Evolutionary conservation across 2,113 vertebrate species (phyloP).

Genomic region (Epinephelus moara): DNA sequence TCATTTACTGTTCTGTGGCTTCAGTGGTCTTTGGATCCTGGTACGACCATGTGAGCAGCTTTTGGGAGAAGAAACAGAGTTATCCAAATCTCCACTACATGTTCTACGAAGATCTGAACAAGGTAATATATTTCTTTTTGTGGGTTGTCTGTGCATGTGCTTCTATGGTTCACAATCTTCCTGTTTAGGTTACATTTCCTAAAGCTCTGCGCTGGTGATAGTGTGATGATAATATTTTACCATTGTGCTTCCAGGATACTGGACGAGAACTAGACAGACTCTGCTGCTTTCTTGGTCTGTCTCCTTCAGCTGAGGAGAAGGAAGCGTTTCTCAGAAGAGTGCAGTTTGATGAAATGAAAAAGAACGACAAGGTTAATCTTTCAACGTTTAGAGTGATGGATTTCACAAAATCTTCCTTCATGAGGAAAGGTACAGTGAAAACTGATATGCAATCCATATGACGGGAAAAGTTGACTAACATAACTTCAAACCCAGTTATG

Average conservation of each 20-base stretch:
- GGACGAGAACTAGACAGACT: slow-evolving; percentile 77
- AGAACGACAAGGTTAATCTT: slow-evolving; percentile 82
- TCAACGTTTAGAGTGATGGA: slow-evolving; percentile 57
- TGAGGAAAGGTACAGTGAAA: slow-evolving; percentile 81
- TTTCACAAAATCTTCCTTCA: slow-evolving; percentile 76
- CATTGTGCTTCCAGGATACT: slow-evolving; percentile 75
- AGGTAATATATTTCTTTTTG: slow-evolving; percentile 73
- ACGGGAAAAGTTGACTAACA: too few relatives aligned
- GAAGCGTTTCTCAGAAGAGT: slow-evolving; percentile 73
- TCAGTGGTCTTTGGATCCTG: slow-evolving; percentile 85
- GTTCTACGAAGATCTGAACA: slow-evolving; percentile 89
- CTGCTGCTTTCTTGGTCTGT: slow-evolving; percentile 84
- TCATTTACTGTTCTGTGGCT: too few relatives aligned
- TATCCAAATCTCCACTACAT: slow-evolving; percentile 84
- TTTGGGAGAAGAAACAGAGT: slow-evolving; percentile 88
- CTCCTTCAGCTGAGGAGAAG: slow-evolving; percentile 60
- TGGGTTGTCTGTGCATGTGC: too few relatives aligned
- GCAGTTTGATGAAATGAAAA: slow-evolving; percentile 87
- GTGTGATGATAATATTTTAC: too few relatives aligned
- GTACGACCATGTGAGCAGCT: slow-evolving; percentile 86
- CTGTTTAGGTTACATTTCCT: too few relatives aligned
- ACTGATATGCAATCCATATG: background rate
- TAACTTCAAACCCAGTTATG: too few relatives aligned
- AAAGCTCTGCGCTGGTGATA: too few relatives aligned
- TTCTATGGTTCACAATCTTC: too few relatives aligned